Base-by-base conservation (phyloP, 1,140 invertebrate genomes). In the Gonioctena quinquepunctata region DNA sequence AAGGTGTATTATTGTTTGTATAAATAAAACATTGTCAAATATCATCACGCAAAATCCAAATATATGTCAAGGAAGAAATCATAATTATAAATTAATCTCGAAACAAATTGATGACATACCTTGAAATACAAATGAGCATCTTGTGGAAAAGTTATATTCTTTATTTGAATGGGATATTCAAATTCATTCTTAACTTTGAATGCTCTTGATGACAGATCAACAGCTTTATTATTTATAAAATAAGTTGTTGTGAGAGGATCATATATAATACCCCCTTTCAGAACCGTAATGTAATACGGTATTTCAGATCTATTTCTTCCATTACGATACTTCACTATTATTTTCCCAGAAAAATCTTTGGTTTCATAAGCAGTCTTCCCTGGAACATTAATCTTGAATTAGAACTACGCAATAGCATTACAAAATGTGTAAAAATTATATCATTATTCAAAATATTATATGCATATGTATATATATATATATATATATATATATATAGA, bases 141-240 rank as follows among this genome's bases (percentile, higher is more conserved):
- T 16, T 83, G 72, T 19, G 88, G 85, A 76, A 94, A 82, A n/a
- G 88, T 88, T 52, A 91, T 86, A 81, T 92, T 91, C 70, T 89
- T 89, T 68, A 94, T 86, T 57, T 89, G 90, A 66, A 94, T 80
- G 28, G 90, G 87, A 70, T 89, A 85, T 79, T 88, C 87, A 83
- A 92, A 93, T 73, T 88, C 88, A 82, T 94, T 94, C 66, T 88
- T 87, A 56, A 92, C 85, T 67, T 85, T 87, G 69, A 94, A 87
- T 71, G 87, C 85, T 69, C 90, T 82, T 3, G 84, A 76, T 19
- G 68, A 71, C 59, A 74, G 70, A 56, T 79, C 68, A 62, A 84
- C 81, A 48, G 82, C 79, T 23, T 84, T 83, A 50, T 87, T 84
- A n/a, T 85, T 84, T 42, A 86, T 84, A 74, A 87, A 87, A 72